A percentile compares a stretch with the other conserved stretches of the same genome.
These are phyloP conservation scores for Halcyon smyrnensis DNA, from an alignment of 2,797 vertebrate species.

Conservation along the genomic window DNA sequence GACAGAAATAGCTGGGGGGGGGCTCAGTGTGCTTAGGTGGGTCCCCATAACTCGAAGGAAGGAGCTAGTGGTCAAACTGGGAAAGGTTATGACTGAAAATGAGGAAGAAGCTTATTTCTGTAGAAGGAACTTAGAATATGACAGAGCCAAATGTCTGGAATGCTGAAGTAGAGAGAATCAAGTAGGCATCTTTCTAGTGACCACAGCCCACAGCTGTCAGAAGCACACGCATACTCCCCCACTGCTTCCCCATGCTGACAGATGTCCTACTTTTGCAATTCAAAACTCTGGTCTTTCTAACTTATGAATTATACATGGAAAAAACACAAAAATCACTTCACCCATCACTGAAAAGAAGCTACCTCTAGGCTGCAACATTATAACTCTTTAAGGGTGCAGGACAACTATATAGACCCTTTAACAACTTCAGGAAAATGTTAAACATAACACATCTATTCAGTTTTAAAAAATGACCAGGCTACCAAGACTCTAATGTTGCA, in stretches of 20 bases:
- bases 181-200: conserved; percentile 50
- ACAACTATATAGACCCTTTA: not conserved
- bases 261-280: conserved; percentile 68
- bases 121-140: not conserved
- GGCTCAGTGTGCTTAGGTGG: not conserved
- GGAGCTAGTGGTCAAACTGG: not conserved
- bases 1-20: not conserved
- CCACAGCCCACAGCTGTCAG: conserved; percentile 54
- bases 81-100: not conserved
- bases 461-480: not conserved
- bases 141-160: not conserved
- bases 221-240: not conserved
- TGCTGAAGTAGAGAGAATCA: not conserved
- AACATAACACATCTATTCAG: not conserved
- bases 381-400: not conserved
- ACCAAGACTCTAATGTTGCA: not conserved
- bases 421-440: not conserved
- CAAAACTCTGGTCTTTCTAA: conserved; percentile 45
- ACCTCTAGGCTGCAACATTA: conserved; percentile 45
- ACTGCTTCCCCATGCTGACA: conserved; percentile 64
- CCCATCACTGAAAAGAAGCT: conserved; percentile 41
- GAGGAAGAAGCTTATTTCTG: not conserved
- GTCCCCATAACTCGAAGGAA: not conserved
- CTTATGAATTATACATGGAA: conserved; percentile 68
- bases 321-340: conserved; percentile 39